These are phyloP conservation scores for Penaeus chinensis DNA, from an alignment of 1,140 invertebrate genomes.

Conservation along the genomic window DNA sequence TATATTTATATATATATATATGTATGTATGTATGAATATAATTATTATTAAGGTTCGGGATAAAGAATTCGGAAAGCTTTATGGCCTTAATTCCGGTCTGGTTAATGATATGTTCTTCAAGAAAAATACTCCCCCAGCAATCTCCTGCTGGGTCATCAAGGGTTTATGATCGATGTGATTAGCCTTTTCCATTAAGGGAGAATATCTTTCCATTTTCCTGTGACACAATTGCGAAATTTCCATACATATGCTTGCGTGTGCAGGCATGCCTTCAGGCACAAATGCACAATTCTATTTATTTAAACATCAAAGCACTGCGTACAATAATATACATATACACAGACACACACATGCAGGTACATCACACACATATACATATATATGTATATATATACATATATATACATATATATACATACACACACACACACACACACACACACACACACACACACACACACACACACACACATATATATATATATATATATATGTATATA, in stretches of 20 bases:
- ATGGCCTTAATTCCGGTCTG: too few relatives aligned
- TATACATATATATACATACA: not conserved
- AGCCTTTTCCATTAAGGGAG: too few relatives aligned
- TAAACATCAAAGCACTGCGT: not conserved
- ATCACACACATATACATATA: slow-evolving; percentile 6
- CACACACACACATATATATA: slow-evolving; percentile 2
- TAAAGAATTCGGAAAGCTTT: too few relatives aligned
- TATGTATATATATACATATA: slow-evolving; percentile 4
- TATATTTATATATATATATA: slow-evolving; percentile 31
- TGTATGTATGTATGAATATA: slow-evolving; percentile 20
- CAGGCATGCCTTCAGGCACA: not conserved
- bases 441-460: not conserved
- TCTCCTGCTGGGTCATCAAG: too few relatives aligned
- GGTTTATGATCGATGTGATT: too few relatives aligned
- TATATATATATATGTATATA: slow-evolving; percentile 21
- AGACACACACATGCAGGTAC: not conserved
- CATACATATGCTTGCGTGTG: too few relatives aligned
- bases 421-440: not conserved
- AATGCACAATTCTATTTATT: too few relatives aligned
- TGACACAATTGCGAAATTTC: too few relatives aligned
- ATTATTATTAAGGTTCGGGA: not conserved
- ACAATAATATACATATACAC: not conserved
- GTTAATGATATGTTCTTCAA: too few relatives aligned
- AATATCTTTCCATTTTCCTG: too few relatives aligned
- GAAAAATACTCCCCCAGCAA: too few relatives aligned